Base-by-base conservation (phyloP, 2,888 invertebrate genomes). In the Platypus cylindrus region DNA sequence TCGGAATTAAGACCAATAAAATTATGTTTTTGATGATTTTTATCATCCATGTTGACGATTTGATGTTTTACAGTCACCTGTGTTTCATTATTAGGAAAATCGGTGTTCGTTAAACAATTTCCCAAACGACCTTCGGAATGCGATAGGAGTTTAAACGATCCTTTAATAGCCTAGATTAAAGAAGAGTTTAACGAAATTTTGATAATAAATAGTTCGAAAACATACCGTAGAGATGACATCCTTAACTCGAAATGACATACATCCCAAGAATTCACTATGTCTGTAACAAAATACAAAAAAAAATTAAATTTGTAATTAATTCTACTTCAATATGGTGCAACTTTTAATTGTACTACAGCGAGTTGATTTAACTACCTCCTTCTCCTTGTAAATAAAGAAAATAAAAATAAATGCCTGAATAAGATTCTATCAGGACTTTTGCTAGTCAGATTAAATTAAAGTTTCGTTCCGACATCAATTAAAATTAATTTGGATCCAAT, bases 221-320 rank as follows among this genome's bases (percentile, higher is more conserved):
- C 71, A 67, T 68, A 77, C 75, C 74, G 73, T 73, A 58, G 73
- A 76, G 64, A 78, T 70, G 49, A 80, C 77, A 71, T 83, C 76
- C 64, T 78, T 78, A 53, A 90, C 70, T 51, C 85, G 82, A 67
- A 90, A 85, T 63, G 87, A 86, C 78, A 85, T 82, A 65, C 89
- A 90, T 71, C 90, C 91, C 66, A 91, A 70, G 65, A 90, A 83
- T 67, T 90, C 89, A 70, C 87, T 90, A 67, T 83, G 78, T 69
- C 89, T 90, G 75, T 11, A 76, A 80, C 62, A 67, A n/a, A n/a
- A n/a, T n/a, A n/a, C n/a, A n/a, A n/a, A n/a, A n/a, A n/a, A n/a
- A n/a, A n/a, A n/a, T n/a, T n/a, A n/a, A n/a, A n/a, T n/a, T n/a
- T n/a, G n/a, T n/a, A n/a, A n/a, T n/a, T n/a, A n/a, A n/a, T n/a